Evolutionary conservation across 2,888 invertebrate genomes (phyloP).

Genomic region (Lamellibrachia columna): DNA sequence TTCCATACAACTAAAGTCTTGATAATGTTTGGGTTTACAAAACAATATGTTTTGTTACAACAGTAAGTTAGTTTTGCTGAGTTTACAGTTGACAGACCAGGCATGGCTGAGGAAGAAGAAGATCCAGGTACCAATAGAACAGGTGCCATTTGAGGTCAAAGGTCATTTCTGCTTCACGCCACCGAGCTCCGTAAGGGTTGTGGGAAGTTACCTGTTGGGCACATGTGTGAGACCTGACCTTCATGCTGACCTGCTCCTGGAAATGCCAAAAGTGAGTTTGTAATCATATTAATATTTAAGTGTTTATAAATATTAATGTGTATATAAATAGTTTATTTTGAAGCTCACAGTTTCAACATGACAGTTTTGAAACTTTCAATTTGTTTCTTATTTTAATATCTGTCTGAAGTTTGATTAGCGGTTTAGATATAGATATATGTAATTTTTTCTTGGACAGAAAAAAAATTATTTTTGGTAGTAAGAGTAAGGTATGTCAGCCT

Average conservation of each 20-base stretch:
- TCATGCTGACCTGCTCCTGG: constrained; percentile 76
- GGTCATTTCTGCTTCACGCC: constrained; percentile 74
- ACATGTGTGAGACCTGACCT: constrained; percentile 75
- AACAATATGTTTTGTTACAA: background rate
- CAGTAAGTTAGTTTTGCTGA: background rate
- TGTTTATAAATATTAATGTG: background rate
- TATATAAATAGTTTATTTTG: too few relatives aligned
- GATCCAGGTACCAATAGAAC: constrained; percentile 72
- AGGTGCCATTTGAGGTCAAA: constrained; percentile 65
- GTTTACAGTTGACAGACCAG: constrained; percentile 46
- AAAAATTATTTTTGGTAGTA: too few relatives aligned
- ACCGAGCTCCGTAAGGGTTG: constrained; percentile 73
- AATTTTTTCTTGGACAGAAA: too few relatives aligned
- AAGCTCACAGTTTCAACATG: too few relatives aligned
- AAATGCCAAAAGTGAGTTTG: constrained; percentile 75
- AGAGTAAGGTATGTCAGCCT: too few relatives aligned
- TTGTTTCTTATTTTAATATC: too few relatives aligned
- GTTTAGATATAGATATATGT: too few relatives aligned
- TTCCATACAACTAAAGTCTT: too few relatives aligned
- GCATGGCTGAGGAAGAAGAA: constrained; percentile 66
- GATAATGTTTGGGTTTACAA: too few relatives aligned
- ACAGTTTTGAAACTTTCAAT: too few relatives aligned
- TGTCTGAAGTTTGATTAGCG: too few relatives aligned
- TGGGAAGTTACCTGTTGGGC: constrained; percentile 77
- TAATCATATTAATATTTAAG: background rate